phyloP scores from a whole-genome alignment of 1,140 invertebrate species.

The Coelopa frigida region DNA sequence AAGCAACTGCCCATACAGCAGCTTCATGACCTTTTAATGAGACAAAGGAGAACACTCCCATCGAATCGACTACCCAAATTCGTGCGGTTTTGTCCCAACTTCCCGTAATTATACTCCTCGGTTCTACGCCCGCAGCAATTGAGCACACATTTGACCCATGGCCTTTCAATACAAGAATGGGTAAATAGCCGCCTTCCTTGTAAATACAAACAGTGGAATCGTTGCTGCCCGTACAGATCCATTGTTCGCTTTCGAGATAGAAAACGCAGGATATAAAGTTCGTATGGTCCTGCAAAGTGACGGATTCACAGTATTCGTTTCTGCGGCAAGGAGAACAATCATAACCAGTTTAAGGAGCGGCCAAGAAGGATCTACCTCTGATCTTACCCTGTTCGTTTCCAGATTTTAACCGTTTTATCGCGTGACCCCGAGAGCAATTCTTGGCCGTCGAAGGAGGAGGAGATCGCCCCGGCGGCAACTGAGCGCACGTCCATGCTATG shows the following conservation, averaged over 20 bases:
- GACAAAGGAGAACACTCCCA: constrained; percentile 48
- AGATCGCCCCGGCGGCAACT: constrained; percentile 56
- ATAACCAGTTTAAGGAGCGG: background rate
- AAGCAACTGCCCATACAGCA: constrained; percentile 82
- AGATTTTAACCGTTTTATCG: constrained; percentile 77
- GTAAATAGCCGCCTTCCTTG: constrained; percentile 52
- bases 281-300: constrained; percentile 69
- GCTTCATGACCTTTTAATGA: constrained; percentile 67
- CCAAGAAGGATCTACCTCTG: background rate
- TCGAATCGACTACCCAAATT: constrained; percentile 61
- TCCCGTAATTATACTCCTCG: constrained; percentile 53
- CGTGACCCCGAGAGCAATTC: constrained; percentile 77
- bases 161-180: constrained; percentile 61
- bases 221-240: constrained; percentile 78
- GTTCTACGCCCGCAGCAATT: constrained; percentile 43
- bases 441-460: constrained; percentile 60
- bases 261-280: constrained; percentile 80
- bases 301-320: constrained; percentile 51
- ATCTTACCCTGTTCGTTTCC: constrained; percentile 69
- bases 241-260: constrained; percentile 68
- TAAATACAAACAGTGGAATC: constrained; percentile 78
- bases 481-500: constrained; percentile 80
- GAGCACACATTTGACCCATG: constrained; percentile 67
- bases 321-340: constrained; percentile 33
- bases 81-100: constrained; percentile 87